A percentile compares a stretch with the other conserved stretches of the same genome.
Conservation (phyloP, 2,113 vertebrate genomes). For the Pituophis catenifer region DNA sequence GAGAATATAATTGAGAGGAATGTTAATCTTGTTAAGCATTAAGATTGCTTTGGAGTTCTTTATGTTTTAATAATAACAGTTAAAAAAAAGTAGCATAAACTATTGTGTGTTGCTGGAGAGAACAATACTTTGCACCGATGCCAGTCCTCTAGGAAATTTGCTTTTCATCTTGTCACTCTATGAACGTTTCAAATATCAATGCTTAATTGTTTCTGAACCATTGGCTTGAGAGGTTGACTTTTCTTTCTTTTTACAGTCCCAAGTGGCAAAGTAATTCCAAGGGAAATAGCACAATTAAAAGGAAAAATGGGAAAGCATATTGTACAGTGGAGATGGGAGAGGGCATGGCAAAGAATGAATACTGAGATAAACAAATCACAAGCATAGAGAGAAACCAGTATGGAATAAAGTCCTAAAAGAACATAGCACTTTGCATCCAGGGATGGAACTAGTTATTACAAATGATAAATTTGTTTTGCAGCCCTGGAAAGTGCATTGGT, state of each 20-base stretch:
- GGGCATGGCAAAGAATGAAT: conserved; percentile 5
- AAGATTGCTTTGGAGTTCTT: background rate
- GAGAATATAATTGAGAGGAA: background rate
- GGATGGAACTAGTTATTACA: conserved; percentile 19
- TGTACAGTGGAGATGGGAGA: conserved; percentile 10
- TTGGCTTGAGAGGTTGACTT: conserved; percentile 17
- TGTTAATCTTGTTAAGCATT: background rate
- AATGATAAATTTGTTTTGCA: conserved; percentile 3
- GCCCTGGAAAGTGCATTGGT: background rate
- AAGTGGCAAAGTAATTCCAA: conserved; percentile 51
- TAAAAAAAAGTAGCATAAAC: background rate
- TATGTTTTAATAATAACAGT: background rate
- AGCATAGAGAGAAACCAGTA: conserved; percentile 3
- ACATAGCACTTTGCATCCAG: background rate
- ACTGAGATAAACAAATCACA: conserved; percentile 32
- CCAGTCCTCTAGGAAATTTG: background rate
- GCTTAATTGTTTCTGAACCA: conserved; percentile 52
- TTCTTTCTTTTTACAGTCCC: conserved; percentile 39
- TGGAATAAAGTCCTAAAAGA: conserved; percentile 18
- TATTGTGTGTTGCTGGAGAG: background rate
- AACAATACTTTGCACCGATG: background rate
- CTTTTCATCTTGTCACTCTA: conserved; percentile 6
- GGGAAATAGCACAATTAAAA: conserved; percentile 40
- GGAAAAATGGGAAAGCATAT: conserved; percentile 36
- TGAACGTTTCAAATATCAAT: conserved; percentile 33